phyloP scores from a whole-genome alignment of 2,888 invertebrate genomes.

The Protophormia terraenovae region DNA sequence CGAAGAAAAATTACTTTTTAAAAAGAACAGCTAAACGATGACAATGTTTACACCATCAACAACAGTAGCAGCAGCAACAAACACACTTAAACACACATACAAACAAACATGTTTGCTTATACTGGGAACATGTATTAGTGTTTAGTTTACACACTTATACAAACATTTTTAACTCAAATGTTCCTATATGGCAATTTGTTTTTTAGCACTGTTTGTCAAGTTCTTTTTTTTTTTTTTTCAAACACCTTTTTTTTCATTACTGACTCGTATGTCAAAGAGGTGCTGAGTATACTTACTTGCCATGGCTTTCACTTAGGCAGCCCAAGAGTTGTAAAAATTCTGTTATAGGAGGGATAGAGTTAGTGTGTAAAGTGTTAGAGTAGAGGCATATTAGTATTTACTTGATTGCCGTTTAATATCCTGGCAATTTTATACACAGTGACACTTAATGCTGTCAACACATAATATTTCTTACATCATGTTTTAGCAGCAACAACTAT shows the following conservation, averaged over 20 bases:
- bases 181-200: conserved; percentile 20
- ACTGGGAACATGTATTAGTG: conserved; percentile 4
- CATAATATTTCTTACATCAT: conserved; percentile 62
- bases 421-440: conserved; percentile 53
- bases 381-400: conserved; percentile 47
- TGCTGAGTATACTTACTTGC: background rate
- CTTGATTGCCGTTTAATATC: conserved; percentile 68
- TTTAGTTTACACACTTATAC: background rate
- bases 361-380: conserved; percentile 1
- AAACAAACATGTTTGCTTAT: conserved; percentile 7
- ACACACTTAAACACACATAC: background rate
- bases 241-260: conserved; percentile 27
- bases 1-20: conserved; percentile 62
- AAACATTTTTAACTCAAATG: no score
- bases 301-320: no score
- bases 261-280: background rate
- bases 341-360: no score
- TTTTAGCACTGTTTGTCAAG: background rate
- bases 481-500: conserved; percentile 8
- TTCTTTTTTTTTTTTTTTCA: background rate
- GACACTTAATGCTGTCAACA: conserved; percentile 66
- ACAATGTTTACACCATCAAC: conserved; percentile 20
- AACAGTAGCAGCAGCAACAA: conserved; percentile 9
- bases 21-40: conserved; percentile 52
- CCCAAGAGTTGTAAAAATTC: background rate